Evolutionary conservation across 2,888 invertebrate species (phyloP), one percentile per base, ranked within the genome.

Genomic region (Erebia ligea): DNA sequence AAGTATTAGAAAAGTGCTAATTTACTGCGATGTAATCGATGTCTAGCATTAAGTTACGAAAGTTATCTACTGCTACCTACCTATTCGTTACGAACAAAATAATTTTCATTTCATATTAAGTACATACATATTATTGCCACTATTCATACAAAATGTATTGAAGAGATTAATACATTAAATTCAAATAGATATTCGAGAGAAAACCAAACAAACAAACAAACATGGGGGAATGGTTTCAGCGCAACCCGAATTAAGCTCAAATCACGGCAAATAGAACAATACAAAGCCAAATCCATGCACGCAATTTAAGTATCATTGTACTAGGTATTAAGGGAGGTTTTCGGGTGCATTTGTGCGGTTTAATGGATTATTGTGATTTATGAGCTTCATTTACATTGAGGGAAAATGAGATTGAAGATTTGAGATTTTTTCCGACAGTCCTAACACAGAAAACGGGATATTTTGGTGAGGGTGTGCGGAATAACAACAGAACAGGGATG

Each of bases 241-340:
- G 64, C 54, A 34, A 67, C 34, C 67, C 68, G 67, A 73, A 73
- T 71, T 67, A 52, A 73, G 58, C 62, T 58, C 66, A 71, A 69
- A 73, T 73, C 71, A 71, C 62, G 34, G 59, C 19, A 65, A 64
- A 73, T 50, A 69, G 69, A 73, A 73, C 73, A 71, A 73, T 73
- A 68, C 50, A 65, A 63, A 48, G 21, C 57, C 15, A 52, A 69
- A 72, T 17, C 52, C 52, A 15, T 17, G 45, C 59, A 57, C 58
- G 59, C 34, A 42, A 66, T 59, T 71, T 66, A 64, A 66, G 11
- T 34, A 25, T 68, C 63, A 68, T 58, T 66, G 34, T 17, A 40
- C n/a, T 40, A 48, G 42, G 68, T 19, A 69, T 71, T 73, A 67
- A 54, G 67, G 58, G 34, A 25, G 58, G 52, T n/a, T 68, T 67